These are phyloP conservation scores for Apoderus coryli DNA, from an alignment of 2,888 invertebrate species.

Conservation along the genomic window DNA sequence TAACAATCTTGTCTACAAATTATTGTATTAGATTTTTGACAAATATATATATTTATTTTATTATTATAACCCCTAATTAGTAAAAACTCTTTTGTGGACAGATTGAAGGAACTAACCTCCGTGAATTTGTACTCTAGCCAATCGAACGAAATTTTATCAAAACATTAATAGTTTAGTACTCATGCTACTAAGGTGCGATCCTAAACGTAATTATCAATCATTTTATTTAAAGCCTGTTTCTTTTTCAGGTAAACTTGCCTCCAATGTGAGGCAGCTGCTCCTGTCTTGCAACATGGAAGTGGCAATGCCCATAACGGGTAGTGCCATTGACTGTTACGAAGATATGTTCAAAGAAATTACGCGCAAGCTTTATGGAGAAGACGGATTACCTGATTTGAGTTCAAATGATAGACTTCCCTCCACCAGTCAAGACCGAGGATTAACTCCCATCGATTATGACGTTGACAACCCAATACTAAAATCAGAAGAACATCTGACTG, in stretches of 20 bases:
- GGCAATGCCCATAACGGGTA: conserved; percentile 42
- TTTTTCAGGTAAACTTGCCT: not conserved
- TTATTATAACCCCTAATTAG: too few relatives aligned
- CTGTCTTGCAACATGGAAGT: conserved; percentile 28
- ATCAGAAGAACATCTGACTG: conserved; percentile 56
- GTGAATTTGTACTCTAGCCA: too few relatives aligned
- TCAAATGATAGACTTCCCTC: conserved; percentile 26
- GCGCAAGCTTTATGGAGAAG: conserved; percentile 79
- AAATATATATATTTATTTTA: too few relatives aligned
- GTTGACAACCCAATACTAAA: conserved; percentile 38
- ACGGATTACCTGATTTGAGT: conserved; percentile 36
- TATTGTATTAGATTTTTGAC: too few relatives aligned
- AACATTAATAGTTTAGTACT: too few relatives aligned
- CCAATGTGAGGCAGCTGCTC: not conserved
- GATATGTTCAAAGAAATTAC: conserved; percentile 88
- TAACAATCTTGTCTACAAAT: too few relatives aligned
- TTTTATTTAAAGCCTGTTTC: not conserved
- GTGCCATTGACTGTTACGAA: conserved; percentile 57
- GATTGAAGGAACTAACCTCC: too few relatives aligned
- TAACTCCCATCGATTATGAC: conserved; percentile 36
- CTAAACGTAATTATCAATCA: conserved; percentile 1
- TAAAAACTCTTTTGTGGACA: too few relatives aligned
- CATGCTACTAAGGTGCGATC: too few relatives aligned
- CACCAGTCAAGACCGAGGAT: conserved; percentile 26
- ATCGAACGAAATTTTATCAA: too few relatives aligned